Evolutionary conservation across 2,888 invertebrate species (phyloP), one percentile per base, ranked within the genome.

Genomic region (Drosophila conformis): DNA sequence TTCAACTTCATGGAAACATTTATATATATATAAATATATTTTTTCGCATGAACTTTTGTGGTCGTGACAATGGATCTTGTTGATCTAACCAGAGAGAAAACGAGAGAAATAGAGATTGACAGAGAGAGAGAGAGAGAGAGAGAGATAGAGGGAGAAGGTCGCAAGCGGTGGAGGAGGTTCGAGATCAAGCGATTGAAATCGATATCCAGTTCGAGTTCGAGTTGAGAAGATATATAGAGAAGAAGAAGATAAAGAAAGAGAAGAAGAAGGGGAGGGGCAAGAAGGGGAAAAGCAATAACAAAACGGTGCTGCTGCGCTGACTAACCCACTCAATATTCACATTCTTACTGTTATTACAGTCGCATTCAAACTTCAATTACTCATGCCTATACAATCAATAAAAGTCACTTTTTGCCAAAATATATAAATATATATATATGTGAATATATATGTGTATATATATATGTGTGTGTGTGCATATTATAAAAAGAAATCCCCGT

Each of bases 31-130:
- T 21, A 13, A 21, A 33, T n/a, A 11, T 29, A 4, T 66, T 40
- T 67, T 49, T 80, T 82, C 76, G 63, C 81, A 79, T 81, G 72
- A 80, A 80, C 81, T 70, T 82, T 69, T 73, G 65, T 74, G 86
- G 82, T 85, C 85, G 88, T 85, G 85, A 86, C 86, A 88, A 83
- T 85, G 86, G 82, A 73, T 77, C 77, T 42, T 42, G 42, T 85
- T 73, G 67, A 69, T 82, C 69, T 68, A 63, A 51, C 10, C 52
- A 21, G 25, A 18, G 7, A 46, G n/a, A 40, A 4, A n/a, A 10
- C 1, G n/a, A n/a, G n/a, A 40, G 40, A n/a, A 31, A 31, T 31
- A 33, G 10, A n/a, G 8, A 40, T 7, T 7, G 7, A 18, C 4
- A 18, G 3, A 38, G 11, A 11, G 13, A 42, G 5, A 10, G 11